Evolutionary conservation across 1,140 invertebrate species (phyloP), one percentile per base, ranked within the genome.

Genomic region (Protaetia brevitarsis): DNA sequence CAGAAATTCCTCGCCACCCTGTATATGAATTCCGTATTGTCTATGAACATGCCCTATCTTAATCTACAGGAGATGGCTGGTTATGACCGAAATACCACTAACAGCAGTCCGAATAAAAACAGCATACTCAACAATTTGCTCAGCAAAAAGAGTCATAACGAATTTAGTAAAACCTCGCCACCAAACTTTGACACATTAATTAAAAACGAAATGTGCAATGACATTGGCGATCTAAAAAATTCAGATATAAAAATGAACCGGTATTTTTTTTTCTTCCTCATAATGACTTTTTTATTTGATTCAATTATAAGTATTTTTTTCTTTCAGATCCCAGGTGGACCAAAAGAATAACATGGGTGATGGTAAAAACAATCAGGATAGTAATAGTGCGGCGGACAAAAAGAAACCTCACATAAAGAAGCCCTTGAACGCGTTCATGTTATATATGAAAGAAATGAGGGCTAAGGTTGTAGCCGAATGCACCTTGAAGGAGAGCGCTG

Each of bases 391-490:
- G 69, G 76, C 79, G 83, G 91, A 93, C 75, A 93, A 93, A 81
- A 94, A 94, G 85, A 96, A 95, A 83, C 92, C 91, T 69, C 96
- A 98, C 82, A 98, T 99, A 79, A 99, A 99, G 85, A 99, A 99
- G 84, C 97, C 97, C 66, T 85, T 99, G 56, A 99, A 99, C 83
- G 97, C 98, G 73, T 99, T 99, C 85, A 99, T 99, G 98, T 86
- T 99, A 71, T 99, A 98, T 80, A 99, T 99, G 97, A 99, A 99
- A 82, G 97, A 99, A 81, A 98, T 98, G 94, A 85, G 97, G 77
- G 93, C 96, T 70, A 95, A 97, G 83, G 96, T 99, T 41, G 94
- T 99, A 56, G 94, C 95, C 11, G 96, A 99, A 82, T 97, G 95
- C 83, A 98, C 95, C 65, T 86, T 98, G 63, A 98, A 98, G 83